These are phyloP conservation scores for Dryobotodes eremita DNA, from an alignment of 2,888 invertebrate species.

Conservation along the genomic window DNA sequence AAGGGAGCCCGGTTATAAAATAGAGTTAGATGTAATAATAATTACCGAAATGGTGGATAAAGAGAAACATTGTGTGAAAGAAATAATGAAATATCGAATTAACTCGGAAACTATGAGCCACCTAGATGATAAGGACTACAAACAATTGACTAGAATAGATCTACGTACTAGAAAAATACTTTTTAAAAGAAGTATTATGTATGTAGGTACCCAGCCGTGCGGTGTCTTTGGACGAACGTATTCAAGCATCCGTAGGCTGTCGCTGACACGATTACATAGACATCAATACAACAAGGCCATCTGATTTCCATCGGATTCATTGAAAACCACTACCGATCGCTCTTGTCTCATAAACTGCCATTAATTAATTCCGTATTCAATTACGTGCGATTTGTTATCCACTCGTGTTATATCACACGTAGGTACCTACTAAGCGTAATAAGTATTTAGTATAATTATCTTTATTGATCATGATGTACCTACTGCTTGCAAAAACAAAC, in stretches of 20 bases:
- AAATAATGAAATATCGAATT: slow-evolving; percentile 3
- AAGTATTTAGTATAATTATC: not conserved
- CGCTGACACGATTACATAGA: slow-evolving; percentile 22
- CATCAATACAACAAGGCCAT: slow-evolving; percentile 45
- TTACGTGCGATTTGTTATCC: slow-evolving; percentile 45
- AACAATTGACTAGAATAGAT: not conserved
- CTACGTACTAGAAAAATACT: not conserved
- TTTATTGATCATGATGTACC: not conserved
- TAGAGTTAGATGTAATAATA: slow-evolving; percentile 38
- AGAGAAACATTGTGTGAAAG: slow-evolving; percentile 11
- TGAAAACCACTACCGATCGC: slow-evolving; percentile 33
- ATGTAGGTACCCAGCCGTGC: not conserved
- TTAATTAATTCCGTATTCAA: slow-evolving; percentile 54
- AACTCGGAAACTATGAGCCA: not conserved
- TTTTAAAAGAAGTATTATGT: not conserved
- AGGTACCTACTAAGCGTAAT: not conserved
- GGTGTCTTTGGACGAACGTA: not conserved
- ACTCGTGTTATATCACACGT: slow-evolving; percentile 21
- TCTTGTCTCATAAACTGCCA: slow-evolving; percentile 45
- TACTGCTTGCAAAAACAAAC: not conserved
- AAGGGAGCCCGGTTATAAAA: slow-evolving; percentile 28
- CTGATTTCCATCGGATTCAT: slow-evolving; percentile 44
- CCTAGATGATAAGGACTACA: not conserved
- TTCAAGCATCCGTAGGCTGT: slow-evolving; percentile 4
- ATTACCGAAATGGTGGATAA: slow-evolving; percentile 31